phyloP scores from a whole-genome alignment of 2,797 vertebrate genomes.

The Sebastes diploproa region DNA sequence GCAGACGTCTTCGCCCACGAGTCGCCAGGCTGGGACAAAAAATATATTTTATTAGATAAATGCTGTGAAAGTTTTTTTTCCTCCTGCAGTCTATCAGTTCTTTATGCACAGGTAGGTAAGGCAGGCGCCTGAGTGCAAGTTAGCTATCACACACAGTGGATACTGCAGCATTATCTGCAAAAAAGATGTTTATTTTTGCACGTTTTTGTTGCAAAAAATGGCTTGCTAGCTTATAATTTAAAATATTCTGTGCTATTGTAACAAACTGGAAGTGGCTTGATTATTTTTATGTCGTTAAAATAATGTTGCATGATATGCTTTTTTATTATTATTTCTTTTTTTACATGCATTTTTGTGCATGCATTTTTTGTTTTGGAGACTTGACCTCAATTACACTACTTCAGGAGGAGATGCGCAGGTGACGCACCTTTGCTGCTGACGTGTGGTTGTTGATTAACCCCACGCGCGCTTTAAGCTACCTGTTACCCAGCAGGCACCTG shows the following conservation, averaged over 20 bases:
- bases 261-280: neutral
- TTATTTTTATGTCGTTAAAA: neutral
- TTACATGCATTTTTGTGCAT: conserved; percentile 1
- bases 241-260: neutral
- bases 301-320: neutral
- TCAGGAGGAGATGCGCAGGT: conserved; percentile 73
- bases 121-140: conserved; percentile 52
- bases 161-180: conserved; percentile 18
- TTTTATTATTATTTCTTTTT: neutral
- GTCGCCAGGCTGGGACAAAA: conserved; percentile 29
- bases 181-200: conserved; percentile 19
- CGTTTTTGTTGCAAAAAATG: neutral
- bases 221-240: neutral
- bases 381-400: conserved; percentile 64
- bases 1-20: conserved; percentile 44
- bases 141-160: conserved; percentile 22
- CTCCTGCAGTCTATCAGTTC: conserved; percentile 71
- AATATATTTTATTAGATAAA: conserved; percentile 46
- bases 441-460: conserved; percentile 74
- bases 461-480: conserved; percentile 47
- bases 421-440: conserved; percentile 83
- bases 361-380: conserved; percentile 22
- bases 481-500: conserved; percentile 58
- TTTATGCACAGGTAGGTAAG: conserved; percentile 83
- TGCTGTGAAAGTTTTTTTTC: conserved; percentile 80